These are phyloP conservation scores for Alethe castanea DNA, from an alignment of 2,113 vertebrate species.

Conservation along the genomic window DNA sequence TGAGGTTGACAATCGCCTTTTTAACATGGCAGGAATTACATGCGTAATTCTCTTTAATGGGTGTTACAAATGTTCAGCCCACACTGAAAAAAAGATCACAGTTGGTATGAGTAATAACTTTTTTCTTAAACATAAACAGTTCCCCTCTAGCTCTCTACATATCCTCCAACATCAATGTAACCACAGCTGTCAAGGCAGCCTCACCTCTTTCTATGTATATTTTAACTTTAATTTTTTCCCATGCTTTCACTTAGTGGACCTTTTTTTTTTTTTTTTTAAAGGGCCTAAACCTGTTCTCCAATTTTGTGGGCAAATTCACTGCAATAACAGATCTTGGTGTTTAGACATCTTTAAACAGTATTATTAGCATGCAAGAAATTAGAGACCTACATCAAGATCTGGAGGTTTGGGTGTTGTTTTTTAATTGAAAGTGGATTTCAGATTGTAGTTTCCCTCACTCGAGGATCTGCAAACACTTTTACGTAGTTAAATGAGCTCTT, in stretches of 20 bases:
- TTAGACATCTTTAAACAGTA: conserved; percentile 18
- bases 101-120: conserved; percentile 55
- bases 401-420: not conserved
- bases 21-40: conserved; percentile 48
- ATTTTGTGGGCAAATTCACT: conserved; percentile 45
- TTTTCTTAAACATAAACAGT: conserved; percentile 43
- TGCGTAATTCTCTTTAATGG: conserved; percentile 35
- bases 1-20: conserved; percentile 19
- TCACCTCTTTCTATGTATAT: conserved; percentile 59
- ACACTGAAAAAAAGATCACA: conserved; percentile 58
- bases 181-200: conserved; percentile 58
- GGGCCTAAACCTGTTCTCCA: conserved; percentile 38
- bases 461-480: not conserved
- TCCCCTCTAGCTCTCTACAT: conserved; percentile 48
- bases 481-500: not conserved
- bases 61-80: conserved; percentile 58
- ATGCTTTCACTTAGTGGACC: conserved; percentile 20
- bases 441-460: not conserved
- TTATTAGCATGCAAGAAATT: conserved; percentile 40
- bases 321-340: conserved; percentile 17
- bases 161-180: conserved; percentile 62
- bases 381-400: conserved; percentile 48
- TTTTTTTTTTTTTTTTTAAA: not conserved
- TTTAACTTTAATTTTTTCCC: conserved; percentile 63
- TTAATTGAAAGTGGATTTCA: conserved; percentile 6